Percentiles rank a stretch among this genome's conserved stretches.
phyloP scores from a whole-genome alignment of 2,888 invertebrate species.

The Acheta domesticus region DNA sequence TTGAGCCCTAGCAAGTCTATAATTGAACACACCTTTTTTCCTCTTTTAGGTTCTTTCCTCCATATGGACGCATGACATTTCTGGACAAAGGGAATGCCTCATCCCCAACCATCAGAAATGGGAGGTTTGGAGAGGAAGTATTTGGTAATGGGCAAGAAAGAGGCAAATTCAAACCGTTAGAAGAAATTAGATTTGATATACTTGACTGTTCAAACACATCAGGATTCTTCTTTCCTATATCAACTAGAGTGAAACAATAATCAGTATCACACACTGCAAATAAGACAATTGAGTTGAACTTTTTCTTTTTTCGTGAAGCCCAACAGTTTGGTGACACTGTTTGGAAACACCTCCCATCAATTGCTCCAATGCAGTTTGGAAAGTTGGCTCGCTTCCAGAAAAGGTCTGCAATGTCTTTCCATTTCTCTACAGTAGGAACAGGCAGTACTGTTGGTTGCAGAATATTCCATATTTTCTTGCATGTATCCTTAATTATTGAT shows the following conservation, averaged over 20 bases:
- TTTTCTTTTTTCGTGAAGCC: background rate
- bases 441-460: background rate
- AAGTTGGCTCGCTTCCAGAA: background rate
- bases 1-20: slow-evolving; percentile 40
- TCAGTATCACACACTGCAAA: background rate
- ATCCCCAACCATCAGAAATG: slow-evolving; percentile 41
- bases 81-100: slow-evolving; percentile 40
- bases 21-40: slow-evolving; percentile 41
- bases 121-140: slow-evolving; percentile 41
- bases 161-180: background rate
- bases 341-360: background rate
- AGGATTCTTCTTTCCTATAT: background rate
- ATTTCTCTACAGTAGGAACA: background rate
- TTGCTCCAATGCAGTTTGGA: background rate
- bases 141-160: background rate
- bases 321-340: background rate
- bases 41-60: slow-evolving; percentile 38
- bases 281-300: background rate
- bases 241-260: background rate
- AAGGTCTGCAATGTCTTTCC: background rate
- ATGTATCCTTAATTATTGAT: background rate
- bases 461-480: background rate
- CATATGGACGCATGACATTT: slow-evolving; percentile 40
- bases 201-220: background rate
- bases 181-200: background rate